Conservation (phyloP, 2,888 invertebrate species). For the Hypsopygia costalis region DNA sequence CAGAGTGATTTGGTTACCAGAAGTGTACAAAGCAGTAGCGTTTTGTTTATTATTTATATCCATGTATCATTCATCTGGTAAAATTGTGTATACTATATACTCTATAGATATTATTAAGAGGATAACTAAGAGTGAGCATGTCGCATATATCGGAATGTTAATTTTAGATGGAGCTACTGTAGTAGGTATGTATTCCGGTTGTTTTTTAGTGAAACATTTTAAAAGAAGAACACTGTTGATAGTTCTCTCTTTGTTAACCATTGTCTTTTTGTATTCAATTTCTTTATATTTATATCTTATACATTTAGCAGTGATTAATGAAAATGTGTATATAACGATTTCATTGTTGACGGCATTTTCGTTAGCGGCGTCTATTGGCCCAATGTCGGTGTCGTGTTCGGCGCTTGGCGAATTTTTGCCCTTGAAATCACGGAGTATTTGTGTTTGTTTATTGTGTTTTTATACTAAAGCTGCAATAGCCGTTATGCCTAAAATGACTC, state of each 20-base stretch:
- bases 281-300: conserved; percentile 47
- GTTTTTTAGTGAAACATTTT: conserved; percentile 38
- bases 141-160: conserved; percentile 50
- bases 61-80: conserved; percentile 31
- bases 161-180: conserved; percentile 55
- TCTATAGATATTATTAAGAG: conserved; percentile 43
- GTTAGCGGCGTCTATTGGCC: conserved; percentile 50
- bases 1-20: conserved; percentile 21
- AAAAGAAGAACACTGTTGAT: conserved; percentile 42
- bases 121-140: conserved; percentile 39
- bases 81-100: conserved; percentile 41
- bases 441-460: conserved; percentile 34
- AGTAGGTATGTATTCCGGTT: conserved; percentile 49
- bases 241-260: conserved; percentile 37
- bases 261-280: conserved; percentile 39
- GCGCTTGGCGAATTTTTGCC: conserved; percentile 51
- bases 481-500: conserved; percentile 42
- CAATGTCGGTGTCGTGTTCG: conserved; percentile 48
- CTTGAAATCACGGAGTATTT: conserved; percentile 39
- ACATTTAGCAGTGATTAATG: conserved; percentile 26
- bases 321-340: conserved; percentile 41
- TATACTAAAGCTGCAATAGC: conserved; percentile 38
- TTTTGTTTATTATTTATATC: conserved; percentile 26
- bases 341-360: conserved; percentile 40
- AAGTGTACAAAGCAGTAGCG: conserved; percentile 36